phyloP scores from a whole-genome alignment of 1,140 invertebrate genomes.

The Charaxes varanes region DNA sequence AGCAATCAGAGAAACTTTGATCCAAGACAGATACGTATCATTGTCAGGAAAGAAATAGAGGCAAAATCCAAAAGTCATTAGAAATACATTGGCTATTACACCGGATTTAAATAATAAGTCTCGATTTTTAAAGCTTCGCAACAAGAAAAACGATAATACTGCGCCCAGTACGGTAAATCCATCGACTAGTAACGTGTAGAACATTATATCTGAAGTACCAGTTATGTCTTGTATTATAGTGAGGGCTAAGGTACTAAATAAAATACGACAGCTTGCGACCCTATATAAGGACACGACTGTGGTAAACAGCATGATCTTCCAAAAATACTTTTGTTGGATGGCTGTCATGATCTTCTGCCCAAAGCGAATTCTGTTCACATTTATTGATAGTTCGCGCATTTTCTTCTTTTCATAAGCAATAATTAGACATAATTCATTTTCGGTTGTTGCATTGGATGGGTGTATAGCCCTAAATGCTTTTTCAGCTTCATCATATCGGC shows the following conservation, averaged over 20 bases:
- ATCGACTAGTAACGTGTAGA: conserved; percentile 15
- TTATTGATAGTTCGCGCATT: conserved; percentile 6
- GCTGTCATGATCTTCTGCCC: conserved; percentile 3
- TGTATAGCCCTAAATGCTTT: conserved; percentile 10
- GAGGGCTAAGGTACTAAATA: conserved; percentile 20
- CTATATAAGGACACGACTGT: conserved; percentile 11
- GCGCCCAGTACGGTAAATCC: conserved; percentile 11
- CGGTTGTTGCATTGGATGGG: background rate
- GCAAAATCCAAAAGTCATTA: conserved; percentile 7
- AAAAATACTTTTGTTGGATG: conserved; percentile 15
- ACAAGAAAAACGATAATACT: conserved; percentile 12
- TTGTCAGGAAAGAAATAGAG: conserved; percentile 9
- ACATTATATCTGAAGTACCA: conserved; percentile 12
- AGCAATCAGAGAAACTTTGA: conserved; percentile 12
- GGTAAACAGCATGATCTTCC: conserved; percentile 14
- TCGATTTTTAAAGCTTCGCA: conserved; percentile 20
- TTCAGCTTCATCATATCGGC: conserved; percentile 21
- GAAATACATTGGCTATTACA: conserved; percentile 10
- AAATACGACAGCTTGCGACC: conserved; percentile 15
- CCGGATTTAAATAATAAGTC: conserved; percentile 15
- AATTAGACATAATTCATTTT: conserved; percentile 7
- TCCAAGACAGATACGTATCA: conserved; percentile 10
- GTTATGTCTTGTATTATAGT: conserved; percentile 21
- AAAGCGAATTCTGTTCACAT: background rate
- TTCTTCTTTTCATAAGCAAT: conserved; percentile 5